Base-by-base conservation (phyloP, 2,888 invertebrate genomes). In the Tetheella fluctuosa region DNA sequence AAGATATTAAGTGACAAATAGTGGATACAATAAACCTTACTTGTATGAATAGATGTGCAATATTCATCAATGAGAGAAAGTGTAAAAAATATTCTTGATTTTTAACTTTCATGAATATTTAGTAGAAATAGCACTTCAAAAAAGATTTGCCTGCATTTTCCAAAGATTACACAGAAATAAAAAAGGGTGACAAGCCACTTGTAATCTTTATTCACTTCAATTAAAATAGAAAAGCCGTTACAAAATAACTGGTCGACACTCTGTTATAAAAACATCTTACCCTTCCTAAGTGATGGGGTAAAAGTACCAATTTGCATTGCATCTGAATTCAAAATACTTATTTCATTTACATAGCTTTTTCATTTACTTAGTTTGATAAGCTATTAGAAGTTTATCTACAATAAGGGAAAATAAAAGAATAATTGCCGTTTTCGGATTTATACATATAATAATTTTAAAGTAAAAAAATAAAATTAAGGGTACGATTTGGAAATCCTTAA, bases 191-290 rank as follows among this genome's bases (percentile, higher is more conserved):
- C 65, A 62, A 65, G 67, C 71, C 63, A 65, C 59, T 68, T 56
- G 68, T 74, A 83, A 88, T 85, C 85, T 85, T 87, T 85, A 85
- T 86, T 86, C 84, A 86, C 83, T 85, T 80, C 76, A 83, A 85
- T 87, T 83, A 82, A 78, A 83, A 69, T 65, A 70, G 70, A 80
- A 34, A 83, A 85, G 79, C 81, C 83, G 84, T 82, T 76, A 68
- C 72, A 73, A 69, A 78, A 79, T 79, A 77, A 76, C 72, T 70
- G 71, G 76, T 73, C 77, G 76, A 85, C 90, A 91, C 91, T 91
- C 86, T 76, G 86, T 83, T 90, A 85, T 80, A 80, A 90, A 86
- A 91, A 91, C 91, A 91, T 86, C 89, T 88, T 87, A 88, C 91
- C 90, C 90, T 86, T 87, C 73, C 67, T 68, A 62, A 65, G 68